These are phyloP conservation scores for Pimpla rufipes DNA, from an alignment of 2,888 invertebrate species.

Conservation along the genomic window DNA sequence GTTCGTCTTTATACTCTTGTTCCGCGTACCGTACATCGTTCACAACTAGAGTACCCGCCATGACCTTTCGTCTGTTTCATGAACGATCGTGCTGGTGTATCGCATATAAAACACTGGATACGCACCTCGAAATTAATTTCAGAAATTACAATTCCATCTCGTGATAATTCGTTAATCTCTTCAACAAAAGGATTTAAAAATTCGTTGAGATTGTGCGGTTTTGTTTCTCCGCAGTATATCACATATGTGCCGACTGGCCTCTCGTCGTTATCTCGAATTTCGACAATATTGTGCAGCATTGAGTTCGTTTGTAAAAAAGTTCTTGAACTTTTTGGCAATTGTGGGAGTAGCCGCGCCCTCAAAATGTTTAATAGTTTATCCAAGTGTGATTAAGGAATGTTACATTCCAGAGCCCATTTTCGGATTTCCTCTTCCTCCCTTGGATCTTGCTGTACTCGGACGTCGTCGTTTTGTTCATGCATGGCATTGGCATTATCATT, in stretches of 20 bases:
- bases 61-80: too few species aligned
- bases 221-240: slow-evolving; percentile 59
- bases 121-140: too few species aligned
- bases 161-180: too few species aligned
- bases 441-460: neutral
- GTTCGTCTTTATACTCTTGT: too few species aligned
- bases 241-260: slow-evolving; percentile 45
- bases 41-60: too few species aligned
- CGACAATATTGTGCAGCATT: slow-evolving; percentile 38
- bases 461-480: neutral
- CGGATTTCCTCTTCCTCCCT: slow-evolving; percentile 35
- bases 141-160: too few species aligned
- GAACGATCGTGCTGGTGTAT: too few species aligned
- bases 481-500: neutral
- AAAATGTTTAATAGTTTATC: slow-evolving; percentile 59
- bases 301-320: slow-evolving; percentile 55
- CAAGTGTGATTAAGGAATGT: slow-evolving; percentile 50
- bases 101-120: too few species aligned
- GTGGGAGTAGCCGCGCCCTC: slow-evolving; percentile 41
- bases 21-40: too few species aligned
- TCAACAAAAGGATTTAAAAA: slow-evolving; percentile 62
- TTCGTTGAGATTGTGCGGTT: slow-evolving; percentile 41
- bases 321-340: slow-evolving; percentile 62
- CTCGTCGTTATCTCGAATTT: slow-evolving; percentile 14
- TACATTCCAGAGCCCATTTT: slow-evolving; percentile 56